Evolutionary conservation across 2,888 invertebrate genomes (phyloP).

Genomic region (Nematopogon swammerdamellus): DNA sequence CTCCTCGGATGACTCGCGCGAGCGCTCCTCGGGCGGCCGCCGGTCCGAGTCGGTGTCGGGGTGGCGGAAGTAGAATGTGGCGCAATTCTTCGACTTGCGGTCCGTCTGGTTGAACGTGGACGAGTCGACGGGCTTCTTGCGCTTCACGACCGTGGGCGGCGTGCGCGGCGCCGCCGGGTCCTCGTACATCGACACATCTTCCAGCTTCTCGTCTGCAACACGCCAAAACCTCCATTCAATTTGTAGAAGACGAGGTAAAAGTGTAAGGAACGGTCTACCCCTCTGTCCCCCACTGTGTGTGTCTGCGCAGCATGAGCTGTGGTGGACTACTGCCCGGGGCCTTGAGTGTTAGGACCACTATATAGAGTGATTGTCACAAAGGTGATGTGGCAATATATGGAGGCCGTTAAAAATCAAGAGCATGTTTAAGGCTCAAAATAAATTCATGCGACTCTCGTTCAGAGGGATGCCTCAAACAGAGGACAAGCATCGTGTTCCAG

Average conservation of each 20-base stretch:
- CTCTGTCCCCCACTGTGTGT: no score
- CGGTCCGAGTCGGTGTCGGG: conserved; percentile 83
- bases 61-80: conserved; percentile 83
- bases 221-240: background rate
- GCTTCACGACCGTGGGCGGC: conserved; percentile 45
- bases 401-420: no score
- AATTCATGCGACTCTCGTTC: no score
- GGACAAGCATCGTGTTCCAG: no score
- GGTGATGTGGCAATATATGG: no score
- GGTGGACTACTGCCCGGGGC: no score
- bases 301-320: no score
- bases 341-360: no score
- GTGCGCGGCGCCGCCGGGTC: conserved; percentile 15
- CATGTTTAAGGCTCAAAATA: no score
- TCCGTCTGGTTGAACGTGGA: conserved; percentile 69
- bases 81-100: conserved; percentile 77
- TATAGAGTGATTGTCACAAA: no score
- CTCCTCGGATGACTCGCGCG: conserved; percentile 47
- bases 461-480: no score
- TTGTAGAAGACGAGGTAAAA: background rate
- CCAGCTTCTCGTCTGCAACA: background rate
- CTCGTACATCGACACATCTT: background rate
- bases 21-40: conserved; percentile 53
- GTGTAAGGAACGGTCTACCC: background rate
- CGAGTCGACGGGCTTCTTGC: conserved; percentile 52